Conservation (phyloP, 2,797 vertebrate species). For the Thalassophryne amazonica region DNA sequence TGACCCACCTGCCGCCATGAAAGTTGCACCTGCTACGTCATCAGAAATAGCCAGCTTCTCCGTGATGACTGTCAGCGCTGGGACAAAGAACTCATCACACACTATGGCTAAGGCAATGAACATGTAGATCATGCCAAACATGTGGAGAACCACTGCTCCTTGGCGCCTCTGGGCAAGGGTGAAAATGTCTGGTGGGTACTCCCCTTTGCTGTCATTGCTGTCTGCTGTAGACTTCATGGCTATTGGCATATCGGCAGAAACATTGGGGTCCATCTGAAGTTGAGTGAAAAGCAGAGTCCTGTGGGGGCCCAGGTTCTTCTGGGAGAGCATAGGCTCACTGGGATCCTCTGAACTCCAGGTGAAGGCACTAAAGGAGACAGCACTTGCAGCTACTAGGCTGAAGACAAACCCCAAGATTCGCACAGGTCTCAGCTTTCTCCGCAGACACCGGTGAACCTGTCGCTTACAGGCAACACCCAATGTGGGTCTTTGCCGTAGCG, state of each 20-base stretch:
- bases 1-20: slow-evolving; percentile 98
- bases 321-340: slow-evolving; percentile 54
- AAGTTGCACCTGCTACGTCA: slow-evolving; percentile 96
- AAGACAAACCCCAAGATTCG: slow-evolving; percentile 86
- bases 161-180: slow-evolving; percentile 81
- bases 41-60: slow-evolving; percentile 95
- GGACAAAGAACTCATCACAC: slow-evolving; percentile 98
- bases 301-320: slow-evolving; percentile 72
- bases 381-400: slow-evolving; percentile 88
- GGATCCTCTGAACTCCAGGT: slow-evolving; percentile 76
- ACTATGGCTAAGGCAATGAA: slow-evolving; percentile 98
- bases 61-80: slow-evolving; percentile 95
- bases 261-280: slow-evolving; percentile 71
- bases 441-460: slow-evolving; percentile 72
- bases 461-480: slow-evolving; percentile 55
- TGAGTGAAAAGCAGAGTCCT: slow-evolving; percentile 91
- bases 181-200: slow-evolving; percentile 91
- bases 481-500: slow-evolving; percentile 35
- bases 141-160: slow-evolving; percentile 90
- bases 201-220: slow-evolving; percentile 77
- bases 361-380: slow-evolving; percentile 89
- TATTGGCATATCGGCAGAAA: slow-evolving; percentile 68
- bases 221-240: slow-evolving; percentile 73
- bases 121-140: slow-evolving; percentile 99
- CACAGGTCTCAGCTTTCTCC: slow-evolving; percentile 88